Conservation (phyloP, 1,140 invertebrate species). For the Drosophila cardini region DNA sequence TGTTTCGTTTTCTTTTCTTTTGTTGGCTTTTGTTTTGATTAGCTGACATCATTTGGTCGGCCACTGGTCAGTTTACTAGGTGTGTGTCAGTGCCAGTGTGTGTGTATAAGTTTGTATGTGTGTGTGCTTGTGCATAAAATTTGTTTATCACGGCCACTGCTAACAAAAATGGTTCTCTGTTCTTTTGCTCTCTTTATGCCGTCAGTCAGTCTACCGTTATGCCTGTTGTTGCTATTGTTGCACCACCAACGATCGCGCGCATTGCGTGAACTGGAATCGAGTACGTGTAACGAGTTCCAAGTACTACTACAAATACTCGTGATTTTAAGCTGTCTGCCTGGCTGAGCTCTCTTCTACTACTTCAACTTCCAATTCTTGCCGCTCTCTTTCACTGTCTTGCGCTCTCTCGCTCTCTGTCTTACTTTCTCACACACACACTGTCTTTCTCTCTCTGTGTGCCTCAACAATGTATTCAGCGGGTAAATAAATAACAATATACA, state of each 20-base stretch:
- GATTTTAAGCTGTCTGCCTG: constrained; percentile 15
- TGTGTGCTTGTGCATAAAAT: constrained; percentile 25
- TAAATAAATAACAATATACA: constrained; percentile 60
- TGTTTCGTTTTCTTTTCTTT: constrained; percentile 44
- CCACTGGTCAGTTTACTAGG: constrained; percentile 15
- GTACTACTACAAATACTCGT: constrained; percentile 21
- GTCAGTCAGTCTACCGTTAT: constrained; percentile 44
- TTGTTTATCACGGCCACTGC: constrained; percentile 43
- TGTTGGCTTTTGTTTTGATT: constrained; percentile 16
- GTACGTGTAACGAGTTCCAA: constrained; percentile 37
- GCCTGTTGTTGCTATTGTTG: constrained; percentile 24
- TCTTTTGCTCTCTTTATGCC: constrained; percentile 18
- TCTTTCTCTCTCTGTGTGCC: constrained; percentile 20
- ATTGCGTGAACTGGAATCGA: constrained; percentile 39
- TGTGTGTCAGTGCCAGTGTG: constrained; percentile 13
- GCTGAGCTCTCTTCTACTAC: constrained; percentile 29
- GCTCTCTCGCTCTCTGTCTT: constrained; percentile 9
- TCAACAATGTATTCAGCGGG: constrained; percentile 75
- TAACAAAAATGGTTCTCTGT: constrained; percentile 33
- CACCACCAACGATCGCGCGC: constrained; percentile 32
- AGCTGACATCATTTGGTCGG: constrained; percentile 51
- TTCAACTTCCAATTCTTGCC: constrained; percentile 30
- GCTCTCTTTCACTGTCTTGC: constrained; percentile 2
- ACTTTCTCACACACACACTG: constrained; percentile 5
- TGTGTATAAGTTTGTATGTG: constrained; percentile 6